A percentile compares a stretch with the other conserved stretches of the same genome.
These are phyloP conservation scores for Scartelaos histophorus DNA, from an alignment of 2,113 vertebrate species.

Conservation along the genomic window DNA sequence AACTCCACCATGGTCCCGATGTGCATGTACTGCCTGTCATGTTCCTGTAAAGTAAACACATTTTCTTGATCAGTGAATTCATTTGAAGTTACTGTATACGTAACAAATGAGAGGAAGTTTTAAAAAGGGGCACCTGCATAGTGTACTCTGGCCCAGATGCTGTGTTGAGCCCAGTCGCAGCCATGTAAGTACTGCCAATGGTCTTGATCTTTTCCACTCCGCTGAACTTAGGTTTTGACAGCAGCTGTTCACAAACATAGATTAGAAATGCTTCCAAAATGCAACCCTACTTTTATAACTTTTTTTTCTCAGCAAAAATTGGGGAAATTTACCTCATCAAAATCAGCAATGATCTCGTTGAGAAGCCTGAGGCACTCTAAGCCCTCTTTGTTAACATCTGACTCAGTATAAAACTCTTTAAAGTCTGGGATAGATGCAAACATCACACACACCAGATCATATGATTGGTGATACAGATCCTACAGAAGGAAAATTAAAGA, in stretches of 20 bases:
- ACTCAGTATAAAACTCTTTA: slow-evolving; percentile 98
- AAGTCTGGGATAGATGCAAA: slow-evolving; percentile 98
- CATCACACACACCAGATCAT: slow-evolving; percentile 97
- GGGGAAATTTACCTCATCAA: slow-evolving; percentile 87
- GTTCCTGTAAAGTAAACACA: slow-evolving; percentile 78
- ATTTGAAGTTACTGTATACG: neutral
- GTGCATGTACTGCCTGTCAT: slow-evolving; percentile 94
- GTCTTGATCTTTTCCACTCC: slow-evolving; percentile 99
- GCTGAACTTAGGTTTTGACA: slow-evolving; percentile 98
- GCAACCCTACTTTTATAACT: no score
- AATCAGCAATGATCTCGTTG: slow-evolving; percentile 97
- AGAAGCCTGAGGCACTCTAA: slow-evolving; percentile 94
- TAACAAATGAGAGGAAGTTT: neutral
- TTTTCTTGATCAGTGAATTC: neutral
- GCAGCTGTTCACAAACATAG: slow-evolving; percentile 73
- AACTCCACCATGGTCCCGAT: slow-evolving; percentile 98
- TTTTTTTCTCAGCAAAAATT: neutral
- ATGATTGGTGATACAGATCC: slow-evolving; percentile 97
- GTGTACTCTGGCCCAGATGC: slow-evolving; percentile 87
- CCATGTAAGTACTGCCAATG: slow-evolving; percentile 98
- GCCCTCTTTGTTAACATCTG: slow-evolving; percentile 97
- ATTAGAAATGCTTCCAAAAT: neutral
- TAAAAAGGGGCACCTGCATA: slow-evolving; percentile 77
- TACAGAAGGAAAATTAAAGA: slow-evolving; percentile 46
- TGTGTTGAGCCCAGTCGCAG: slow-evolving; percentile 91